A percentile compares a stretch with the other conserved stretches of the same genome.
Conservation (phyloP, 2,797 vertebrate genomes). For the Notamacropus eugenii region DNA sequence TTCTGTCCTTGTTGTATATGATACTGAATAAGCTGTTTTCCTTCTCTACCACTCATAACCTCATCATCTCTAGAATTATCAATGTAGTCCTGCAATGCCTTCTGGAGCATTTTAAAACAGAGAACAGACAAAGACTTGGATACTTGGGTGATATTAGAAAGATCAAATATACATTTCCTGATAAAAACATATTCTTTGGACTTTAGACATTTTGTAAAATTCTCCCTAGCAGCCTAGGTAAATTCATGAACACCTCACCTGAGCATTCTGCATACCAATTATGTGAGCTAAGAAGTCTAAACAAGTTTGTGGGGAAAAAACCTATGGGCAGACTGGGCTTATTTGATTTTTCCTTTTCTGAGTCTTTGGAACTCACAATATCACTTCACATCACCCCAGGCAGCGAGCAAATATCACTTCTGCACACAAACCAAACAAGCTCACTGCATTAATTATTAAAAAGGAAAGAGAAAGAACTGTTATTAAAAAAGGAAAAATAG, state of each 20-base stretch:
- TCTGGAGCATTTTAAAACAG: neutral
- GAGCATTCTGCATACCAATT: neutral
- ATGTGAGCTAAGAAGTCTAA: constrained; percentile 26
- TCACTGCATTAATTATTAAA: constrained; percentile 58
- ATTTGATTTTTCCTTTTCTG: constrained; percentile 33
- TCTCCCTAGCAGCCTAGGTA: constrained; percentile 44
- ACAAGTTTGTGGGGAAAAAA: neutral
- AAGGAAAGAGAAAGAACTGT: constrained; percentile 17
- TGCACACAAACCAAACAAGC: constrained; percentile 25
- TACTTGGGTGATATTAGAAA: constrained; percentile 9
- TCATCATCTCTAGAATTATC: neutral
- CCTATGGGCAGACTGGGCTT: neutral
- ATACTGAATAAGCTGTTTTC: constrained; percentile 28
- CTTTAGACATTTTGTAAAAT: neutral
- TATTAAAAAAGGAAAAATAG: constrained; percentile 43
- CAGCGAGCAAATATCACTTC: constrained; percentile 43
- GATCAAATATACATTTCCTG: constrained; percentile 13
- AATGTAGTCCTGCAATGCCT: neutral
- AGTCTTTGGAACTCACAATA: constrained; percentile 20
- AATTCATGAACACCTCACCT: neutral
- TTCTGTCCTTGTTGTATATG: constrained; percentile 26
- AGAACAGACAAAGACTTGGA: constrained; percentile 17
- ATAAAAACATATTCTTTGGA: constrained; percentile 29
- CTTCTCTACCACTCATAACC: constrained; percentile 7
- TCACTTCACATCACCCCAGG: constrained; percentile 24